Evolutionary conservation across 2,888 invertebrate genomes (phyloP).

Genomic region (Nycteola revayana): DNA sequence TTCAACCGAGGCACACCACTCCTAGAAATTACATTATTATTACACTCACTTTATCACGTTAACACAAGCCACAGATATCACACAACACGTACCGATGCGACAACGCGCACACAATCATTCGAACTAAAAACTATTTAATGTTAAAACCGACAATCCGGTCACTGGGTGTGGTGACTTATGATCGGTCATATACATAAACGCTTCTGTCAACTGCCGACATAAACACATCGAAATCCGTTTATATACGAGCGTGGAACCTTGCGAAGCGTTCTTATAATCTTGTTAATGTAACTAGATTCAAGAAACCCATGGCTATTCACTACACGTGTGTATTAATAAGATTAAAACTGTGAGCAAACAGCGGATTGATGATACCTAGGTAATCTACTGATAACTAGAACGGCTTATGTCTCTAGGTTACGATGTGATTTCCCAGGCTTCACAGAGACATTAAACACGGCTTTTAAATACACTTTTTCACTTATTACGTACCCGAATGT

Average conservation of each 20-base stretch:
- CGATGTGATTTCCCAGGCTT: constrained; percentile 65
- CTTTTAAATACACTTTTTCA: constrained; percentile 55
- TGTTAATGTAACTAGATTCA: constrained; percentile 90
- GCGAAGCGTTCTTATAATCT: constrained; percentile 85
- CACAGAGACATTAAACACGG: constrained; percentile 47
- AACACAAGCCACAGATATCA: constrained; percentile 49
- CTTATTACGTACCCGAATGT: constrained; percentile 80
- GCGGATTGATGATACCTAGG: constrained; percentile 82
- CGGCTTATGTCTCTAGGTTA: constrained; percentile 85
- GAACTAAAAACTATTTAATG: constrained; percentile 74
- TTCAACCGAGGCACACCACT: constrained; percentile 82
- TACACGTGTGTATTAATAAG: constrained; percentile 86
- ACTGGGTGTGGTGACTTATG: constrained; percentile 84
- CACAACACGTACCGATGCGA: constrained; percentile 68
- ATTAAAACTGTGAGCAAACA: constrained; percentile 84
- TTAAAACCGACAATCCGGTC: constrained; percentile 82
- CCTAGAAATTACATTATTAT: constrained; percentile 74
- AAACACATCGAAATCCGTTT: constrained; percentile 83
- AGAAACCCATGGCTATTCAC: constrained; percentile 86
- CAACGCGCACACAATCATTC: constrained; percentile 76
- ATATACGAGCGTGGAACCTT: constrained; percentile 82
- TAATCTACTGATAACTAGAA: constrained; percentile 84
- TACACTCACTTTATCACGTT: constrained; percentile 67
- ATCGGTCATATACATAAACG: constrained; percentile 84
- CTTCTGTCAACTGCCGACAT: constrained; percentile 84